Base-by-base conservation (phyloP, 2,797 vertebrate species). In the Lagodon rhomboides region DNA sequence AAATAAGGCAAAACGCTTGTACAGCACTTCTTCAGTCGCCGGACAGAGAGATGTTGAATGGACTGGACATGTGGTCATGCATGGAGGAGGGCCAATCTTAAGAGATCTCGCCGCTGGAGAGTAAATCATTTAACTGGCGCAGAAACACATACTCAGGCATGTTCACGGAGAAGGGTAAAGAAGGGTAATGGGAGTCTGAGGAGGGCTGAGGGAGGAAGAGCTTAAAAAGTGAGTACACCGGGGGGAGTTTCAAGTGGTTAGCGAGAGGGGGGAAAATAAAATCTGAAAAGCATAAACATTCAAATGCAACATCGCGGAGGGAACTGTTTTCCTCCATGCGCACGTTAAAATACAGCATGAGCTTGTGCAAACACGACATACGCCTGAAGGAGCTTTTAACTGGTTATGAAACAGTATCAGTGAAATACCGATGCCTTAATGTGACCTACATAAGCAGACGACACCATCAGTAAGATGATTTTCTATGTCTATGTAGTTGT, bases 31-130 rank as follows among this genome's bases (percentile, higher is more conserved):
- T 65, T 64, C 22, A 16, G 30, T 56, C 9, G 17, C 54, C 61
- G 30, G 60, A 71, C 64, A 69, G 78, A 82, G 75, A 91, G 85
- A 89, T 25, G 53, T 67, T 87, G 78, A 88, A 85, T 69, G 56
- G 54, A 77, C 70, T 66, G 59, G 88, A 91, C 90, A 88, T 84
- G 85, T 90, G 78, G 88, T 93, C 90, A 92, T 92, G 91, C 89
- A 92, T 91, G 89, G 90, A 87, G 64, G 82, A 80, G 78, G 72
- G 84, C 82, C 89, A 90, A 85, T 91, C 84, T 86, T 76, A 17
- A 71, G 78, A 85, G 77, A 80, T 67, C 67, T 78, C 16, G 34
- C 55, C 50, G 13, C 59, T 53, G 38, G 63, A 66, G 84, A 85
- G 84, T 90, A 92, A 87, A 94, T 93, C 85, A 91, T 88, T 87